phyloP scores from a whole-genome alignment of 2,113 vertebrate species.

The Murina feae region DNA sequence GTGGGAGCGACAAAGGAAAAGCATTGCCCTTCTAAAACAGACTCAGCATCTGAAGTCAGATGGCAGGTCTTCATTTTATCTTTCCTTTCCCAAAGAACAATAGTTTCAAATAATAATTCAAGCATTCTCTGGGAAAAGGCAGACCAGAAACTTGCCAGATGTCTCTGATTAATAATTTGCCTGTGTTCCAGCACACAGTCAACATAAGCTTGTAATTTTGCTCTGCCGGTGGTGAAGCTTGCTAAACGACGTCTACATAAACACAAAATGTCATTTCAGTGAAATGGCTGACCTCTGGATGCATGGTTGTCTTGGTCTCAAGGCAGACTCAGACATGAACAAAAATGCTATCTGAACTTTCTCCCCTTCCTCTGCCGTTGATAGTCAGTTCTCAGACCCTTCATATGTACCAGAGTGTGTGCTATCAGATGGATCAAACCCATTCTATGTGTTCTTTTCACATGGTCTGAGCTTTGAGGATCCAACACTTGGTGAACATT shows the following conservation, averaged over 20 bases:
- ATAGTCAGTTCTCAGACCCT: not conserved
- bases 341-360: not conserved
- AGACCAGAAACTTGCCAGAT: slow-evolving; percentile 64
- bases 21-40: slow-evolving; percentile 59
- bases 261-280: slow-evolving; percentile 44
- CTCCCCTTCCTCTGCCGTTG: not conserved
- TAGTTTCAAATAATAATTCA: slow-evolving; percentile 63
- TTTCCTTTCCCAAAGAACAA: slow-evolving; percentile 59
- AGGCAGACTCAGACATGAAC: not conserved
- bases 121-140: not conserved
- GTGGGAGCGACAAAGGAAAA: slow-evolving; percentile 50
- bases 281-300: slow-evolving; percentile 9
- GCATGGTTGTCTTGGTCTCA: not conserved
- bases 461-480: not conserved
- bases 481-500: not conserved
- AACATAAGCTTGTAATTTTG: slow-evolving; percentile 26
- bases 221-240: slow-evolving; percentile 36
- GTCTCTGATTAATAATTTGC: slow-evolving; percentile 69
- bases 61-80: slow-evolving; percentile 53
- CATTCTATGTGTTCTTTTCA: not conserved
- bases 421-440: not conserved
- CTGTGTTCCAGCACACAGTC: slow-evolving; percentile 46
- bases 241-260: slow-evolving; percentile 34
- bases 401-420: not conserved
- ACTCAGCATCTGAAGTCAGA: slow-evolving; percentile 46